Conservation (phyloP, 1,140 invertebrate species). For the Nephotettix cincticeps region DNA sequence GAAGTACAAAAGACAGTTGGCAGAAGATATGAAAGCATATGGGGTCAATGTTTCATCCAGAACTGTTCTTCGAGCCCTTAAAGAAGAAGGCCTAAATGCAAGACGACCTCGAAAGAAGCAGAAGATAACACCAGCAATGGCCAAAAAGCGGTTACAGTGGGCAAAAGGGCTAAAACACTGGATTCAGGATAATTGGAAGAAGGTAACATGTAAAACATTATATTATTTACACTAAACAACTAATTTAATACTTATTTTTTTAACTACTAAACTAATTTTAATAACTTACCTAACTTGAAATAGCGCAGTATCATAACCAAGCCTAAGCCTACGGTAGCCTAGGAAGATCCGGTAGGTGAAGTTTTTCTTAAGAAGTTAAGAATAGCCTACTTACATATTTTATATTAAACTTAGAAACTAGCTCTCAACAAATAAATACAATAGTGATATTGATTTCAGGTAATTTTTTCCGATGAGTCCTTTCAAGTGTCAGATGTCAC, state of each 20-base stretch:
- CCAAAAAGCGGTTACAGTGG: not conserved
- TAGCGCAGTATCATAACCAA: not conserved
- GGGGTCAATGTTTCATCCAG: not conserved
- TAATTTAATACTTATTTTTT: too few relatives aligned
- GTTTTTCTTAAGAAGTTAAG: not conserved
- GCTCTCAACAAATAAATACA: not conserved
- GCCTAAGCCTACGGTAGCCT: not conserved
- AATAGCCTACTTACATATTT: not conserved
- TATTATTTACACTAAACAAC: not conserved
- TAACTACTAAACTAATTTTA: too few relatives aligned
- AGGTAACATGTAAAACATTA: not conserved
- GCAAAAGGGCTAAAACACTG: not conserved
- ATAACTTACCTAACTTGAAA: not conserved
- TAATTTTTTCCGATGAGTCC: slow-evolving; percentile 7
- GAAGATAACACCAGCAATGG: not conserved
- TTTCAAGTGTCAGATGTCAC: not conserved
- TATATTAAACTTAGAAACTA: too few relatives aligned
- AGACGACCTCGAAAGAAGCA: not conserved
- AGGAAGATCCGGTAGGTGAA: not conserved
- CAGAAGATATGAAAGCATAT: not conserved
- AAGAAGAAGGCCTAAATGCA: not conserved
- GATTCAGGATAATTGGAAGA: not conserved
- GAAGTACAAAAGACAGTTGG: not conserved
- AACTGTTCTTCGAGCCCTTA: not conserved
- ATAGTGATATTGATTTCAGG: not conserved